These are phyloP conservation scores for Cathartes aura DNA, from an alignment of 2,113 vertebrate species.

Conservation along the genomic window DNA sequence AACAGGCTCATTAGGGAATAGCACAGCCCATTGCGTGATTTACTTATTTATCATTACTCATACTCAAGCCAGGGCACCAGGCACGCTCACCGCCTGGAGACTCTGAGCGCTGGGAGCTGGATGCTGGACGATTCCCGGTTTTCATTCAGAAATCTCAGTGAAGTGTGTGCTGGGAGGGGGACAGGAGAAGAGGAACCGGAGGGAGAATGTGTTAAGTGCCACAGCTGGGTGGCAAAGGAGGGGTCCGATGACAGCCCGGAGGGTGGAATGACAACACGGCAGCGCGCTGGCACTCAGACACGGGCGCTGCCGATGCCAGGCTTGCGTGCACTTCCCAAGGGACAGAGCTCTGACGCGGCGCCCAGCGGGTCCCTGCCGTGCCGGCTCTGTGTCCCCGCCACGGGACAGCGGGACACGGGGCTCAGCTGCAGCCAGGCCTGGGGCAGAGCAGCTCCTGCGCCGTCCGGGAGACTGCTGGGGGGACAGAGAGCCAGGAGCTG, in stretches of 20 bases:
- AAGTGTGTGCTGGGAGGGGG: background rate
- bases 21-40: constrained; percentile 47
- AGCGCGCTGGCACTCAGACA: background rate
- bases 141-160: background rate
- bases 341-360: background rate
- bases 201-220: background rate
- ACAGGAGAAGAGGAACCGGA: background rate
- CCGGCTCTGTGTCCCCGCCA: background rate
- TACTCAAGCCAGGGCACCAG: constrained; percentile 47
- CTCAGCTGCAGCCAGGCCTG: background rate
- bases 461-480: background rate
- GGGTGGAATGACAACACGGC: background rate
- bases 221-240: constrained; percentile 6
- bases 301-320: background rate
- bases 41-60: constrained; percentile 52
- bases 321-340: background rate
- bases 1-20: constrained; percentile 72
- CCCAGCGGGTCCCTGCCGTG: background rate
- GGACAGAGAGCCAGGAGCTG: background rate
- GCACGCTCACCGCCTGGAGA: constrained; percentile 7
- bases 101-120: constrained; percentile 26
- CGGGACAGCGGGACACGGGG: background rate
- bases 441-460: background rate
- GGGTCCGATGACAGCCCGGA: background rate
- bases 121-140: background rate